Evolutionary conservation across 1,140 invertebrate species (phyloP), one percentile per base, ranked within the genome.

Genomic region (Drosophila punjabiensis): DNA sequence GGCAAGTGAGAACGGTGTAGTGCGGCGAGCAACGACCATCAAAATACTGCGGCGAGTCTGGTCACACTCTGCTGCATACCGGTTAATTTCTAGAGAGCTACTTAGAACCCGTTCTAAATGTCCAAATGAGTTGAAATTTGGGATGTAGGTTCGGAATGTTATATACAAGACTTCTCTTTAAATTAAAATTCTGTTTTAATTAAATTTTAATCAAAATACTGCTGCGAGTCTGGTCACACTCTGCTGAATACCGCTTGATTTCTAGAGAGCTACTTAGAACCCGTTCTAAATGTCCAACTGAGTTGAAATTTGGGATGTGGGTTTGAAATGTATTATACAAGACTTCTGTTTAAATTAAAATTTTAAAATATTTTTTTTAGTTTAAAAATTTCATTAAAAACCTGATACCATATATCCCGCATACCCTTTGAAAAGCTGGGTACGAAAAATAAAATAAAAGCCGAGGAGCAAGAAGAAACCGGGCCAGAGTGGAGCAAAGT

Each of bases 401-500:
- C 53, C 53, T 35, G 32, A 35, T 35, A 2, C 13, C 3, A 55
- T 55, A 37, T 55, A 55, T 13, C 18, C 30, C 13, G 7, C 5
- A 20, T 20, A 8, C 11, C 11, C 52, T 20, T 1, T 7, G 24
- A 5, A 14, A 13, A 8, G 13, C 52, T 14, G 55, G 55, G 35
- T 39, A 56, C 9, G 7, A 28, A 39, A 39, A 39, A 58, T 39
- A 58, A 58, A 58, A 58, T 39, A 58, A 39, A 58, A 58, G 33
- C 33, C 11, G 14, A 24, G 28, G 5, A 16, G 53, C 5, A 2
- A 16, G 18, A 5, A 37, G 8, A 37, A 56, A 43, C 30, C 63
- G 10, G 20, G 13, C 24, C 16, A 11, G 35, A 65, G 30, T 39
- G 30, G 14, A 61, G 33, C 66, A 20, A 64, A 76, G 82, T 77